phyloP scores from a whole-genome alignment of 1,140 invertebrate species.

The Tetramorium alpestre region DNA sequence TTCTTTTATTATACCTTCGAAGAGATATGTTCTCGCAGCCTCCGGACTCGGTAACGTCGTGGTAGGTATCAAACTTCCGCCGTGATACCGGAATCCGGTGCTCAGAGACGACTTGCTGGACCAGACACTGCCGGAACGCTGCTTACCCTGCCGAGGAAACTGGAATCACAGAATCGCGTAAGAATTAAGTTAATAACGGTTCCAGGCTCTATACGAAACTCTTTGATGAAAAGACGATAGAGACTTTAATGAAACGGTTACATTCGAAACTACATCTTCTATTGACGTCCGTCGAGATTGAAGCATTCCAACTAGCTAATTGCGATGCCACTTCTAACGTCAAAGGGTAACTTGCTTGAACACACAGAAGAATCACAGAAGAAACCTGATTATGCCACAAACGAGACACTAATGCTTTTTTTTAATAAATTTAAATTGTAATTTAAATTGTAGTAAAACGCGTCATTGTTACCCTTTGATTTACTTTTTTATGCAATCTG shows the following conservation, averaged over 20 bases:
- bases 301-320: conserved; percentile 34
- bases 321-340: conserved; percentile 26
- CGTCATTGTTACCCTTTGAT: conserved; percentile 29
- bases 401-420: background rate
- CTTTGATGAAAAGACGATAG: background rate
- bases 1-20: conserved; percentile 89
- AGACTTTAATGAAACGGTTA: conserved; percentile 26
- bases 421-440: background rate
- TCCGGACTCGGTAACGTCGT: conserved; percentile 94
- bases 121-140: conserved; percentile 94
- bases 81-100: conserved; percentile 95
- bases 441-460: background rate
- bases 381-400: background rate
- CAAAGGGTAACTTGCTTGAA: conserved; percentile 32
- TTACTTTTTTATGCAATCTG: conserved; percentile 26
- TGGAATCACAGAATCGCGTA: conserved; percentile 77
- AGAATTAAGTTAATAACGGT: conserved; percentile 34
- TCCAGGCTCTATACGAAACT: background rate
- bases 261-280: conserved; percentile 2
- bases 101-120: conserved; percentile 96
- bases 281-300: conserved; percentile 14
- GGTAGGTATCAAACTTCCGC: conserved; percentile 94
- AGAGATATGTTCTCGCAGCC: conserved; percentile 95
- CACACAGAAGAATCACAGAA: background rate
- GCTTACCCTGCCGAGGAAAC: conserved; percentile 90